Conservation (phyloP, 2,113 vertebrate species). For the Pogonocichla stellata region DNA sequence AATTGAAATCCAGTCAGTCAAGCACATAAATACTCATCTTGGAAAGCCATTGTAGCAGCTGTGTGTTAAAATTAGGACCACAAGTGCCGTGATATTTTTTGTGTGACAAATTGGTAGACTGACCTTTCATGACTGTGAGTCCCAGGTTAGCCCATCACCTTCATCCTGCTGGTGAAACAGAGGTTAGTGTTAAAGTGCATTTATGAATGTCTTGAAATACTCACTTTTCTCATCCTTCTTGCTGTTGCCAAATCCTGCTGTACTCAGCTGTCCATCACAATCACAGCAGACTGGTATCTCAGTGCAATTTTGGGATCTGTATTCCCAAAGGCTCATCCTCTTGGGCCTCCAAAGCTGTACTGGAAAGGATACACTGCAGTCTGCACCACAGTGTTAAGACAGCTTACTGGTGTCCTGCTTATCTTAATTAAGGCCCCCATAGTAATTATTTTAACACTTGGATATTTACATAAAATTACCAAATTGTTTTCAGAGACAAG, state of each 20-base stretch:
- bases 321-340: neutral
- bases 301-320: neutral
- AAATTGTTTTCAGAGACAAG: neutral
- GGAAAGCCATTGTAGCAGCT: neutral
- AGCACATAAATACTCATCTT: neutral
- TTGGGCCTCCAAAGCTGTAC: neutral
- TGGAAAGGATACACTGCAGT: neutral
- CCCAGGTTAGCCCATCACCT: neutral
- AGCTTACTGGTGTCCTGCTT: neutral
- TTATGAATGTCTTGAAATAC: neutral
- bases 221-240: neutral
- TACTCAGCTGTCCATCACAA: neutral
- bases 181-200: neutral
- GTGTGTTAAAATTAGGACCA: neutral
- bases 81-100: neutral
- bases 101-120: neutral
- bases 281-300: neutral
- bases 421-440: neutral
- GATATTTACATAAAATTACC: neutral
- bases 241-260: neutral
- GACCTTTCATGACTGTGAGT: slow-evolving; percentile 19
- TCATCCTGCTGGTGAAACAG: neutral
- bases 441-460: neutral
- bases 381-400: neutral
- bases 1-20: neutral